These are phyloP conservation scores for Pseudocheirus occidentalis DNA, from an alignment of 2,797 vertebrate genomes.

Conservation along the genomic window DNA sequence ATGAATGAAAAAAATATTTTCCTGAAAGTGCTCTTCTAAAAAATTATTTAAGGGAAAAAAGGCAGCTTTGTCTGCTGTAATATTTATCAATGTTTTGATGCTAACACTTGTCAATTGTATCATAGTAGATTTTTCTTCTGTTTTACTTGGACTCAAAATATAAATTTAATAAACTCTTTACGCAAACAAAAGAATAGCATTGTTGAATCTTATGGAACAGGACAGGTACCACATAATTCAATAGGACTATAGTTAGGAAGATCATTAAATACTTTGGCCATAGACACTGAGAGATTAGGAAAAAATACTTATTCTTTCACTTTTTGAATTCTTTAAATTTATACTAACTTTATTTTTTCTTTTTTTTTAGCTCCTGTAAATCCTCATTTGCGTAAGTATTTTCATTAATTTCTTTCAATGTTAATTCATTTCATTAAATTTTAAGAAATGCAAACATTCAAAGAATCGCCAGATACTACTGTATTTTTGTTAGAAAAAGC, in stretches of 20 bases:
- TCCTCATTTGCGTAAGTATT: constrained; percentile 98
- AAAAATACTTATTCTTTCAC: constrained; percentile 19
- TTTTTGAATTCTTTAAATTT: neutral
- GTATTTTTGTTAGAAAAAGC: constrained; percentile 5
- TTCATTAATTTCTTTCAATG: constrained; percentile 34
- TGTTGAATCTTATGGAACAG: constrained; percentile 12
- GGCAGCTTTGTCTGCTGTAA: neutral
- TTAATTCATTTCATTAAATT: constrained; percentile 17
- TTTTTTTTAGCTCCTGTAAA: constrained; percentile 94
- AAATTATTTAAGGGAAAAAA: constrained; percentile 39
- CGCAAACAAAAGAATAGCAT: constrained; percentile 12
- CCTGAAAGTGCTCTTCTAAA: neutral
- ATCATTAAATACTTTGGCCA: constrained; percentile 48
- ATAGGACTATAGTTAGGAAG: neutral
- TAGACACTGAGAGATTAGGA: neutral
- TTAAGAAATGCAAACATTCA: neutral
- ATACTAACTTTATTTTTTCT: constrained; percentile 69
- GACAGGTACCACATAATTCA: constrained; percentile 47
- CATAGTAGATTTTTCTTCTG: neutral
- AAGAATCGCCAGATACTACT: constrained; percentile 24
- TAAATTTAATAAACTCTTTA: neutral
- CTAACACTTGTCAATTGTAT: constrained; percentile 8
- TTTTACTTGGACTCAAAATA: constrained; percentile 40
- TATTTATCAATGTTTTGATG: constrained; percentile 22
- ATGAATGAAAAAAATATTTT: constrained; percentile 31